These are phyloP conservation scores for Hoplostethus atlanticus DNA, from an alignment of 2,797 vertebrate species.

Conservation along the genomic window DNA sequence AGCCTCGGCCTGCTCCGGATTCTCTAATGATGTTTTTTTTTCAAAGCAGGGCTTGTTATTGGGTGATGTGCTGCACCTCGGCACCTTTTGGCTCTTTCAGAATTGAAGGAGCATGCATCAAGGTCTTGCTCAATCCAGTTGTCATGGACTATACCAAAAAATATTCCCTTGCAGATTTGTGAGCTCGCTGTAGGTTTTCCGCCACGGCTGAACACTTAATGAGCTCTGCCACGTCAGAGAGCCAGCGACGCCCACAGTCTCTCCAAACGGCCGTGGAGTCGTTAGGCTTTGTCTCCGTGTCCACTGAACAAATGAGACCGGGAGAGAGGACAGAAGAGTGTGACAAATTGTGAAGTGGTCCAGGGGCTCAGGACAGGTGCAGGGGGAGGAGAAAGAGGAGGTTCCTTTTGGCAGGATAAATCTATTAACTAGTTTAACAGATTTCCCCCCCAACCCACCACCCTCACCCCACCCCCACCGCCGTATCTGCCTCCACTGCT, in stretches of 20 bases:
- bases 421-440: constrained; percentile 69
- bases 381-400: constrained; percentile 38
- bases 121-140: constrained; percentile 35
- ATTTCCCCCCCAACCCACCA: constrained; percentile 55
- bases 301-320: constrained; percentile 55
- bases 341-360: constrained; percentile 58
- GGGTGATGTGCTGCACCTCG: constrained; percentile 55
- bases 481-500: constrained; percentile 30
- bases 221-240: constrained; percentile 52
- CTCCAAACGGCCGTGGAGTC: constrained; percentile 28
- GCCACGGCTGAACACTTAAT: constrained; percentile 50
- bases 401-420: constrained; percentile 58
- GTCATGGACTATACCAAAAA: neutral
- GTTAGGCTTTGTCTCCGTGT: constrained; percentile 53
- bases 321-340: constrained; percentile 48
- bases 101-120: constrained; percentile 24
- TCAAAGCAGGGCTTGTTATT: constrained; percentile 55
- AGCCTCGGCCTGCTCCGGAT: constrained; percentile 17
- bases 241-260: constrained; percentile 29
- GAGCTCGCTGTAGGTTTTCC: constrained; percentile 25
- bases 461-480: constrained; percentile 16
- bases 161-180: constrained; percentile 20
- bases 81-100: constrained; percentile 12
- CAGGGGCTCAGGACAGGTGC: constrained; percentile 60
- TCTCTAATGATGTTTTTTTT: constrained; percentile 40